These are phyloP conservation scores for Thecocarcelia acutangulata DNA, from an alignment of 2,888 invertebrate genomes.

Conservation along the genomic window DNA sequence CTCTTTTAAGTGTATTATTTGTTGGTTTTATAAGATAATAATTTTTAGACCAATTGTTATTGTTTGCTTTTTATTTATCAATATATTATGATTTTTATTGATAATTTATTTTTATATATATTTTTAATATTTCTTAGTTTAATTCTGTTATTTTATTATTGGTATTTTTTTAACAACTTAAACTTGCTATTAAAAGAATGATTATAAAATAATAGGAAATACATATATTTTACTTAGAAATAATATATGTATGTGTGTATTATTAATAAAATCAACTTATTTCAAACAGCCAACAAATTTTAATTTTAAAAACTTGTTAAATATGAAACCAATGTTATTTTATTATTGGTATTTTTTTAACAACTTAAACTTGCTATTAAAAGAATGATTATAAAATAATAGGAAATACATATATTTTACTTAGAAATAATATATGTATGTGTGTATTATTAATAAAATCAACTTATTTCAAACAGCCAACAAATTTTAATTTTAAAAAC, in stretches of 20 bases:
- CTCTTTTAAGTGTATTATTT: not conserved
- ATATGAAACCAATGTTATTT: too few relatives aligned
- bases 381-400: constrained; percentile 1
- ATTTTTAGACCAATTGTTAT: not conserved
- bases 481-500: constrained; percentile 4
- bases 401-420: constrained; percentile 29
- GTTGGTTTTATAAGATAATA: constrained; percentile 21
- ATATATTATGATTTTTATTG: not conserved
- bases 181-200: not conserved
- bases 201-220: constrained; percentile 25
- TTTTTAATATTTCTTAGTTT: not conserved
- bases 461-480: constrained; percentile 30
- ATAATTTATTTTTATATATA: constrained; percentile 12
- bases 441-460: not conserved
- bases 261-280: not conserved
- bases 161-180: too few relatives aligned
- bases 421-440: constrained; percentile 1
- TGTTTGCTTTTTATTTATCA: too few relatives aligned
- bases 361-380: too few relatives aligned
- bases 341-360: too few relatives aligned
- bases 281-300: constrained; percentile 41
- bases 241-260: not conserved
- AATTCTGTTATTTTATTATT: too few relatives aligned
- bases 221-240: constrained; percentile 16
- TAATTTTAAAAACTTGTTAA: too few relatives aligned